phyloP scores from a whole-genome alignment of 2,888 invertebrate genomes.

The Andrena bicolor region DNA sequence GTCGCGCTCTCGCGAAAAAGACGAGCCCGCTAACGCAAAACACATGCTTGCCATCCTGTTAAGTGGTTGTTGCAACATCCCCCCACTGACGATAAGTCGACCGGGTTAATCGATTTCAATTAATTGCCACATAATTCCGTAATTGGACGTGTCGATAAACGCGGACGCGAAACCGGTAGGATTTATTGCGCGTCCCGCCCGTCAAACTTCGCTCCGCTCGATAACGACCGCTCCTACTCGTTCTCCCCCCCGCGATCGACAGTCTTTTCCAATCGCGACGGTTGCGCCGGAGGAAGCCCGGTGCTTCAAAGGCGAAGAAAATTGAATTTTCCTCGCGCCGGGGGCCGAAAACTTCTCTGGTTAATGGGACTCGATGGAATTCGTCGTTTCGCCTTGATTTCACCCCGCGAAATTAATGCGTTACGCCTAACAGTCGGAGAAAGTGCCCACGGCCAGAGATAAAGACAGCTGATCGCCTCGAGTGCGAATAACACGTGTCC shows the following conservation, averaged over 20 bases:
- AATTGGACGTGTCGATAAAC: conserved; percentile 35
- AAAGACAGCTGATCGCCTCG: too few species aligned
- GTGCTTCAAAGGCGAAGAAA: conserved; percentile 8
- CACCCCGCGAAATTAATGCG: too few species aligned
- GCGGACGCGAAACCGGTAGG: conserved; percentile 42
- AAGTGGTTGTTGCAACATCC: neutral
- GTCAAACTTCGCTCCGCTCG: conserved; percentile 6
- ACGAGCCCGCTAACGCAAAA: neutral
- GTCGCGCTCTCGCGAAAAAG: neutral
- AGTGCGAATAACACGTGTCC: too few species aligned
- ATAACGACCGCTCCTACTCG: too few species aligned
- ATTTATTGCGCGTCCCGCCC: conserved; percentile 27
- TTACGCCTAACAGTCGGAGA: too few species aligned
- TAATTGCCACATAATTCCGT: conserved; percentile 49
- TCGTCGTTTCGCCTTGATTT: too few species aligned
- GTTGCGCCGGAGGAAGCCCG: neutral
- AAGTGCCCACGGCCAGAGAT: too few species aligned
- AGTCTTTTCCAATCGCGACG: too few species aligned
- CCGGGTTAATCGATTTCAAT: conserved; percentile 38
- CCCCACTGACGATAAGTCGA: conserved; percentile 31
- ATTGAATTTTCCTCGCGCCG: conserved; percentile 1
- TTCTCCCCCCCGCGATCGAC: too few species aligned
- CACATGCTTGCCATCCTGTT: neutral
- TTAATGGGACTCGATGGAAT: too few species aligned
- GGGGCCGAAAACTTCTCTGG: neutral